Evolutionary conservation across 2,888 invertebrate genomes (phyloP).

Genomic region (Phania funesta): DNA sequence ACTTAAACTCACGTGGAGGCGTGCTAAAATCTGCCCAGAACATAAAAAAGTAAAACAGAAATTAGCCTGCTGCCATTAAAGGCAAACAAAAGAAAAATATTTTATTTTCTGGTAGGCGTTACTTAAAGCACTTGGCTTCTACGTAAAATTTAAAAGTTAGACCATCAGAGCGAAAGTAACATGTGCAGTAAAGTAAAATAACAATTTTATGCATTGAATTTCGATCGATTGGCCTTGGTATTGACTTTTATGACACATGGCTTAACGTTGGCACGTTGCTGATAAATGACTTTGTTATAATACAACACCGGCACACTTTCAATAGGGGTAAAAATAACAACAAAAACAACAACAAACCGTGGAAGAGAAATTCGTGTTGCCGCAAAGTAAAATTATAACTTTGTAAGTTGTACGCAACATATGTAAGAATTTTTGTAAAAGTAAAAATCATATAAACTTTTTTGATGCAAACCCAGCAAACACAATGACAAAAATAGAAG

Average conservation of each 20-base stretch:
- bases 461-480: too few relatives aligned
- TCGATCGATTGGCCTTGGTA: constrained; percentile 49
- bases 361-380: too few relatives aligned
- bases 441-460: too few relatives aligned
- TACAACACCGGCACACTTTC: neutral
- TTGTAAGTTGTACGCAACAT: too few relatives aligned
- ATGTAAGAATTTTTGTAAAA: too few relatives aligned
- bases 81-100: neutral
- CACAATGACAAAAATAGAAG: too few relatives aligned
- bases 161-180: constrained; percentile 6
- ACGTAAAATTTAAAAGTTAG: constrained; percentile 10
- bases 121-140: neutral
- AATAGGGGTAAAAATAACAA: neutral
- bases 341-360: too few relatives aligned
- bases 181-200: neutral
- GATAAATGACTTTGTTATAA: constrained; percentile 2
- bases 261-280: neutral
- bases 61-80: constrained; percentile 41
- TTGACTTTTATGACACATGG: constrained; percentile 9
- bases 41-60: constrained; percentile 14
- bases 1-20: constrained; percentile 48
- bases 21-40: constrained; percentile 27
- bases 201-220: constrained; percentile 27
- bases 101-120: constrained; percentile 23
- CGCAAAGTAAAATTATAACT: too few relatives aligned